Percentiles rank a stretch among this genome's conserved stretches.
phyloP scores from a whole-genome alignment of 2,113 vertebrate genomes.

The Malaclemys terrapin region DNA sequence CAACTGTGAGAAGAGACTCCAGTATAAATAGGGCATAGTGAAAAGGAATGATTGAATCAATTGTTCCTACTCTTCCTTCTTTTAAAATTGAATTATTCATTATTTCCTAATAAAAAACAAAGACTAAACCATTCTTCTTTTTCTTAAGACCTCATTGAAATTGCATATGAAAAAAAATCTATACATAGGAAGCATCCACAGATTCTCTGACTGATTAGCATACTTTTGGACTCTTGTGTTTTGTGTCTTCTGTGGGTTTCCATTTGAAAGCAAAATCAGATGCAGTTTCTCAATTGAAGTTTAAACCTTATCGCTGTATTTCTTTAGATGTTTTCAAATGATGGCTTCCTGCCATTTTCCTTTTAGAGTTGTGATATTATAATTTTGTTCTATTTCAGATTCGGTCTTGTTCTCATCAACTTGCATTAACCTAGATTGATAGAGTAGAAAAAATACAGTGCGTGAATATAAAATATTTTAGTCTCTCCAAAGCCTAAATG shows the following conservation, averaged over 20 bases:
- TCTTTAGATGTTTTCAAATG: not conserved
- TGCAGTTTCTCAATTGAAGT: not conserved
- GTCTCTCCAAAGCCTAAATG: not conserved
- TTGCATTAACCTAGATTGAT: not conserved
- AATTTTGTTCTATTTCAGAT: not conserved
- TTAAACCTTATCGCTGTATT: not conserved
- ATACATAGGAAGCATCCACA: not conserved
- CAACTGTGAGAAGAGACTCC: not conserved
- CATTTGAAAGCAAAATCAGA: conserved; percentile 25
- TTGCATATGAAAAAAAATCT: not conserved
- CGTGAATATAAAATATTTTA: not conserved
- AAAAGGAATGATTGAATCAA: conserved; percentile 20
- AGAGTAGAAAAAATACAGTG: not conserved
- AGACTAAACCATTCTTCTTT: not conserved
- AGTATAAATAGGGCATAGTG: conserved; percentile 33
- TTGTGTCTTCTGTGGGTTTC: not conserved
- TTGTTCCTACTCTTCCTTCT: conserved; percentile 30
- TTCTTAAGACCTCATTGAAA: not conserved
- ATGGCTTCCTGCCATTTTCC: not conserved
- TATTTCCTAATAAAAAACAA: conserved; percentile 45
- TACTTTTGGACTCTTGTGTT: conserved; percentile 25
- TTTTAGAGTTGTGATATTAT: not conserved
- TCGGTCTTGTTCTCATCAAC: not conserved
- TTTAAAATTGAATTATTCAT: conserved; percentile 66
- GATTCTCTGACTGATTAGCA: not conserved